Conservation (phyloP, 2,113 vertebrate genomes). For the Toxotes jaculatrix region DNA sequence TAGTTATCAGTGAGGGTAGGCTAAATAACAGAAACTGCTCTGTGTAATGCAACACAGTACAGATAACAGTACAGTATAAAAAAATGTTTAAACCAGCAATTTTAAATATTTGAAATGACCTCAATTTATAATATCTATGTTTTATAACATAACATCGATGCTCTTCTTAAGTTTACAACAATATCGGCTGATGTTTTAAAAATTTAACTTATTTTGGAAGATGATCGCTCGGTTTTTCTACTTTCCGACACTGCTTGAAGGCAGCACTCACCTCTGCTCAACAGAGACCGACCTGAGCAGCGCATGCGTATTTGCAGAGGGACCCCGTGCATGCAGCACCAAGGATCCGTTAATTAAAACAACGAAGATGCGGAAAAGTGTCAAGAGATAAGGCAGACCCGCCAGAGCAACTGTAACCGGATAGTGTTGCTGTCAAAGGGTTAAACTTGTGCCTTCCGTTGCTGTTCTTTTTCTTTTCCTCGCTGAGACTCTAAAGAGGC, state of each 20-base stretch:
- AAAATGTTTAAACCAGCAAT: too few relatives aligned
- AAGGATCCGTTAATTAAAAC: constrained; percentile 26
- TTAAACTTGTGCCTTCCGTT: background rate
- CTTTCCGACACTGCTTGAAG: constrained; percentile 5
- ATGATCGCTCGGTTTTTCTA: background rate
- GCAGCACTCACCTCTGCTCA: constrained; percentile 23
- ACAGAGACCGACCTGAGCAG: constrained; percentile 1
- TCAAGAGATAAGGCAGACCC: background rate
- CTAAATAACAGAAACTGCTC: too few relatives aligned
- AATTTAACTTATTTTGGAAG: background rate
- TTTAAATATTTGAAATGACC: too few relatives aligned
- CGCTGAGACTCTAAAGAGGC: constrained; percentile 24
- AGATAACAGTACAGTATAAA: too few relatives aligned
- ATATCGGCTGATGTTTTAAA: background rate
- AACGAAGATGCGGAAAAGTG: constrained; percentile 38
- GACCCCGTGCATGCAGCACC: background rate
- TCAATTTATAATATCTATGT: too few relatives aligned
- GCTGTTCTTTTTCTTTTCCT: background rate
- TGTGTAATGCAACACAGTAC: too few relatives aligned
- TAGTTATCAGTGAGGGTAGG: too few relatives aligned
- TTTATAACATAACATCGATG: background rate
- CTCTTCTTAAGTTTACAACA: background rate
- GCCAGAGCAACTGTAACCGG: background rate
- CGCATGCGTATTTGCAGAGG: constrained; percentile 60
- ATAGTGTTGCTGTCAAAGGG: background rate